These are phyloP conservation scores for Excalfactoria chinensis DNA, from an alignment of 2,113 vertebrate genomes.

Conservation along the genomic window DNA sequence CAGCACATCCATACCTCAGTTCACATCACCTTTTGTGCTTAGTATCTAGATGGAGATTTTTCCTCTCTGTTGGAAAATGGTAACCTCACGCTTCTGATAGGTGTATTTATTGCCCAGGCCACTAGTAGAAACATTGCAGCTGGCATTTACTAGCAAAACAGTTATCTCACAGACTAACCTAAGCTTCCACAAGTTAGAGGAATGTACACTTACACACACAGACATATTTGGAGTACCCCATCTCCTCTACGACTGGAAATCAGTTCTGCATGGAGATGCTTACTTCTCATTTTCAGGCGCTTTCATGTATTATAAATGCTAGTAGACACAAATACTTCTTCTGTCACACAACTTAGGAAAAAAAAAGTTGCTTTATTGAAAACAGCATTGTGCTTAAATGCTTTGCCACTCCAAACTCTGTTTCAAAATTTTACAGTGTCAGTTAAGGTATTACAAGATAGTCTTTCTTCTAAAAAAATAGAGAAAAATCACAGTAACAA, in stretches of 20 bases:
- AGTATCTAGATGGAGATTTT: neutral
- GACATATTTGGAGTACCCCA: neutral
- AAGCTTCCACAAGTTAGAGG: neutral
- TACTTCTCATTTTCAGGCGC: neutral
- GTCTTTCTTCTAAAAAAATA: conserved; percentile 21
- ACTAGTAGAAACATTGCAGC: neutral
- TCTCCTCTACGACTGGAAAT: neutral
- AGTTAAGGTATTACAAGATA: neutral
- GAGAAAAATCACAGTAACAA: conserved; percentile 35
- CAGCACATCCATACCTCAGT: neutral
- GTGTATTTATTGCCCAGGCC: neutral
- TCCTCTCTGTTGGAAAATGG: neutral
- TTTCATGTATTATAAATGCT: neutral
- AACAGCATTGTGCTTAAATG: neutral
- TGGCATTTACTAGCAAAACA: neutral
- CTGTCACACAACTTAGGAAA: neutral
- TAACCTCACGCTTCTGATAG: neutral
- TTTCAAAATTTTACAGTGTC: neutral
- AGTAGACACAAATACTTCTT: neutral
- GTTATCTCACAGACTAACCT: neutral
- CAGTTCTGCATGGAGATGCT: neutral
- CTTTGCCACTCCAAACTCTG: neutral
- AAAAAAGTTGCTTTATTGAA: conserved; percentile 48
- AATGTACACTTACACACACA: neutral
- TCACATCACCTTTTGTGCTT: neutral